Evolutionary conservation across 2,797 vertebrate species (phyloP), one percentile per base, ranked within the genome.

Genomic region (Gallinago nigripennis): DNA sequence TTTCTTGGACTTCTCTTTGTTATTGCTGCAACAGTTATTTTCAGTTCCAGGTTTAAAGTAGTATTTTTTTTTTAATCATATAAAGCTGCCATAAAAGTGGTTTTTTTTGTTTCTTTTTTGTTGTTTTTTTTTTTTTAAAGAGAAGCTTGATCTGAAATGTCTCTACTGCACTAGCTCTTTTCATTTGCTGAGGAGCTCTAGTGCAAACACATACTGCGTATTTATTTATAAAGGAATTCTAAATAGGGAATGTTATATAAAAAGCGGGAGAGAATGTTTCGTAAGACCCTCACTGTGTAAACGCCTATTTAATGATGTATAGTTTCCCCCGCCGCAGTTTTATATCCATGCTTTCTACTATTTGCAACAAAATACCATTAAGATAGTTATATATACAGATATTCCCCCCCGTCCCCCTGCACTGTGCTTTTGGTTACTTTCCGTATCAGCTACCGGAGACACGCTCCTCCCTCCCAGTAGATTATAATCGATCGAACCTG

Each of bases 221-320:
- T 86, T 88, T 75, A 86, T 78, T 96, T 96, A 94, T 91, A 96
- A 94, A 97, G 95, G 94, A 96, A 95, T 97, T 96, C 94, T 96
- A 97, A 97, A 95, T 94, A 94, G 97, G 97, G 96, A 98, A 98
- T 97, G 97, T 97, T 94, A 93, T 85, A 97, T 87, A 96, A 86
- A 97, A 95, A 96, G 95, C 94, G 95, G 97, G 80, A 94, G 81
- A 87, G 92, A 95, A 96, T 95, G 96, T 97, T 96, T 97, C 31
- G 0, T 94, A 96, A 93, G 91, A 97, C 91, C 93, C 89, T 95
- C 90, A 72, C 69, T 95, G 91, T 84, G 96, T 97, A 96, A 97
- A 97, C 88, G 20, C 83, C 97, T 95, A 75, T 96, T 96, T n/a
- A 96, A 97, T 17, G 94, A 95, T 95, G 96, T 64, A 97, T 90